phyloP scores from a whole-genome alignment of 2,888 invertebrate genomes.

The Malachius bipustulatus region DNA sequence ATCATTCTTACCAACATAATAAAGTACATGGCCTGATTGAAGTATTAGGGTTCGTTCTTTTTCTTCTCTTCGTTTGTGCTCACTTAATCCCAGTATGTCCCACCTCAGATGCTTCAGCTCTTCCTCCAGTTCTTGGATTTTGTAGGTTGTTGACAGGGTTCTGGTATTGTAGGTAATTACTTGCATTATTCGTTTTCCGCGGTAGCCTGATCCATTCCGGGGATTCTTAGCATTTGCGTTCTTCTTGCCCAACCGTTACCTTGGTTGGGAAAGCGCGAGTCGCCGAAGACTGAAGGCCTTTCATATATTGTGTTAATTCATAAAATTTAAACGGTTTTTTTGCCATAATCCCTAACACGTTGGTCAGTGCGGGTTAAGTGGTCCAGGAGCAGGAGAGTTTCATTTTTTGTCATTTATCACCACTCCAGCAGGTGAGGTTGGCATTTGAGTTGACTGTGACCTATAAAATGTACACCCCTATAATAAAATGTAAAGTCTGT shows the following conservation, averaged over 20 bases:
- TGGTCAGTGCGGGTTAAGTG: conserved; percentile 9
- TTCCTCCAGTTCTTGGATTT: conserved; percentile 8
- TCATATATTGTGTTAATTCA: background rate
- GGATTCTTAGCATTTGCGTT: conserved; percentile 5
- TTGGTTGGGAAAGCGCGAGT: conserved; percentile 9
- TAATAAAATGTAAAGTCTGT: no score
- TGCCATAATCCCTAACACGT: conserved; percentile 8
- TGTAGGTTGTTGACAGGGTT: conserved; percentile 4
- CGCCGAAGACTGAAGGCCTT: conserved; percentile 9
- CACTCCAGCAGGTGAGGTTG: no score
- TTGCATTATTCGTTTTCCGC: conserved; percentile 4
- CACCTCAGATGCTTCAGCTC: conserved; percentile 2
- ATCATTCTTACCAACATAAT: conserved; percentile 1
- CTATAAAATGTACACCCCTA: no score
- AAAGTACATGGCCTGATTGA: conserved; percentile 2
- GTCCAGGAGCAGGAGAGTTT: no score
- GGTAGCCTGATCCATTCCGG: conserved; percentile 8
- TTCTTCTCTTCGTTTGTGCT: conserved; percentile 6
- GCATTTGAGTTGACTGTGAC: no score
- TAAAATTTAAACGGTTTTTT: conserved; percentile 5
- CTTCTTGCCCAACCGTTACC: conserved; percentile 8
- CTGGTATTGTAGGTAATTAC: conserved; percentile 7
- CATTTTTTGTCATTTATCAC: no score
- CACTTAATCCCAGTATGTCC: conserved; percentile 7
- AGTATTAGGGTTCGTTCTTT: no score